Evolutionary conservation across 2,113 vertebrate species (phyloP).

Genomic region (Caretta caretta): DNA sequence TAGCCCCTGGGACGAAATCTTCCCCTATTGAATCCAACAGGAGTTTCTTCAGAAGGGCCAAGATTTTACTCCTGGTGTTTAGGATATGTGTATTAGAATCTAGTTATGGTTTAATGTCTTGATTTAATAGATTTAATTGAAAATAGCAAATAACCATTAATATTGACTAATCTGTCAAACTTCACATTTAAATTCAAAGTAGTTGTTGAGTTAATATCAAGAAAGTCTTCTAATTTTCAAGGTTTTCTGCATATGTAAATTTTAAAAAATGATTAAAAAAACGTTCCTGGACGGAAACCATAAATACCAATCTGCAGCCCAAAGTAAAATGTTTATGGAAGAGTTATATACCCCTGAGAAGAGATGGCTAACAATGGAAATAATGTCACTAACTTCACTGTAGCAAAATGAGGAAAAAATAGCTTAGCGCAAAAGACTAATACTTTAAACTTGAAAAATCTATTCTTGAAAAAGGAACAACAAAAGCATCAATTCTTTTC

Average conservation of each 20-base stretch:
- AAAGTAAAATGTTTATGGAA: background rate
- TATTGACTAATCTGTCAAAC: background rate
- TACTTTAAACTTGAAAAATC: background rate
- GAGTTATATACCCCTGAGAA: background rate
- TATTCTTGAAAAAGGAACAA: background rate
- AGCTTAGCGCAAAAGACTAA: background rate
- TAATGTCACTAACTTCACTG: background rate
- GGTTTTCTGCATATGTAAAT: background rate
- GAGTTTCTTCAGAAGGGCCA: background rate
- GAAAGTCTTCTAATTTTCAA: background rate
- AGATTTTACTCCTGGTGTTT: background rate
- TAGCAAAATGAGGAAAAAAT: slow-evolving; percentile 5
- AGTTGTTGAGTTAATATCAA: background rate
- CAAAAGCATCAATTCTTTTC: background rate
- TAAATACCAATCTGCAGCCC: background rate
- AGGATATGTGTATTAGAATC: background rate
- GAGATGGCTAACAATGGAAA: background rate
- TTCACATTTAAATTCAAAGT: background rate
- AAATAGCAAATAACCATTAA: background rate
- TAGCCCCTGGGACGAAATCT: background rate
- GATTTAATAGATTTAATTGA: background rate
- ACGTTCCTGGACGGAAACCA: background rate
- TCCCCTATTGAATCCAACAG: background rate
- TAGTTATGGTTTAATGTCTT: background rate
- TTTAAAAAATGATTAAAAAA: slow-evolving; percentile 2